Evolutionary conservation across 1,140 invertebrate species (phyloP), one percentile per base, ranked within the genome.

Genomic region (Drosophila setifemur): DNA sequence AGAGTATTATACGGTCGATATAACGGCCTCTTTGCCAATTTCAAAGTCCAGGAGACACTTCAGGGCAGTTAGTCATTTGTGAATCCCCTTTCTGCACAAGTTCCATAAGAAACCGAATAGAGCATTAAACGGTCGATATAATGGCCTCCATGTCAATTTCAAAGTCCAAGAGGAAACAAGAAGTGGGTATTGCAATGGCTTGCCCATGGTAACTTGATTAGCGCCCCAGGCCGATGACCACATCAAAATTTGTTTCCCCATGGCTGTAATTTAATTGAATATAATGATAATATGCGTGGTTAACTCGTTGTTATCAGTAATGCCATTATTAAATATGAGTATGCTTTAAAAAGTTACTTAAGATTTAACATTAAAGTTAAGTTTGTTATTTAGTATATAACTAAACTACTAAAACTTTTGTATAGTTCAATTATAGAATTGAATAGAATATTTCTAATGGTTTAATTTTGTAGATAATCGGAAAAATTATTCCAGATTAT

Each of bases 41-140:
- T 53, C 77, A 83, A 82, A 82, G 77, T 82, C 67, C 78, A 83
- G 43, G 11, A n/a, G n/a, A n/a, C n/a, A n/a, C n/a, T n/a, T n/a
- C n/a, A n/a, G 16, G 23, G 23, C 16, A 73, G 52, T 79, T 70
- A 81, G 43, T 76, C 78, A 77, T 55, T 83, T 28, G 33, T 50
- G 31, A 45, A 67, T 47, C 47, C 21, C 21, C 39, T 37, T 18
- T 71, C 7, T 9, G 21, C n/a, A 29, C 8, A 33, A 28, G 23
- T 6, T 11, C 8, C 3, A 55, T 39, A 29, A 16, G 11, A 5
- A 21, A 50, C 9, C 28, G 14, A 11, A 33, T 6, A 73, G 61
- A 12, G 70, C 29, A 60, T 67, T 47, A 25, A 21, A 0, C 9
- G 26, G 40, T 61, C 63, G 37, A 42, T 49, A n/a, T 31, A 3